These are phyloP conservation scores for Sceliomorpha sp. DNA, from an alignment of 2,888 invertebrate genomes.

Conservation along the genomic window DNA sequence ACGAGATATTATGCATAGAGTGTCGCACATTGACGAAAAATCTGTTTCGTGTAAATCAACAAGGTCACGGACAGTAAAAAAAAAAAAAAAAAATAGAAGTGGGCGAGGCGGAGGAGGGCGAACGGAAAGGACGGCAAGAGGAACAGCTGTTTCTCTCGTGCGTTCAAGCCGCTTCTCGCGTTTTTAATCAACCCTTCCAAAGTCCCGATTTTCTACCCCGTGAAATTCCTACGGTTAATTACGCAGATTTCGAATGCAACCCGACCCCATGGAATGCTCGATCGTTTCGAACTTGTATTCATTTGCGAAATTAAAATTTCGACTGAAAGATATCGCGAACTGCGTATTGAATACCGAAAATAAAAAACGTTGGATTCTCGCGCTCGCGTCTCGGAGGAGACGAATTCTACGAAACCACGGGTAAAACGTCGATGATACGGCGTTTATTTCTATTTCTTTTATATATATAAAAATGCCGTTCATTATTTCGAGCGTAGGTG, in stretches of 20 bases:
- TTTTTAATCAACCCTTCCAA: slow-evolving; percentile 61
- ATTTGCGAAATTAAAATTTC: slow-evolving; percentile 42
- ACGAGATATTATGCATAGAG: no score
- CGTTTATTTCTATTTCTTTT: not conserved
- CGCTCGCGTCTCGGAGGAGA: no score
- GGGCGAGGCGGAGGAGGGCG: no score
- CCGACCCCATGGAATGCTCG: slow-evolving; percentile 74
- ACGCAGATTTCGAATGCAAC: slow-evolving; percentile 76
- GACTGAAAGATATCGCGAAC: slow-evolving; percentile 27
- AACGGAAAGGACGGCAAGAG: no score
- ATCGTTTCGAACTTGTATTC: slow-evolving; percentile 14
- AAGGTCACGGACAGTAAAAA: slow-evolving; percentile 1
- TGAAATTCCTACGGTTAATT: slow-evolving; percentile 79
- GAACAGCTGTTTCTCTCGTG: not conserved
- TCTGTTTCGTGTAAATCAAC: not conserved
- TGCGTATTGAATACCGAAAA: not conserved
- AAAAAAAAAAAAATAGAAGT: not conserved
- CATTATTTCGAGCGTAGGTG: no score
- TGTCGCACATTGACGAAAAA: no score
- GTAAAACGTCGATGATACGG: not conserved
- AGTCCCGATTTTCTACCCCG: slow-evolving; percentile 43
- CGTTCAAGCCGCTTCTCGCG: slow-evolving; percentile 31
- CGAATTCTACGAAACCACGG: no score
- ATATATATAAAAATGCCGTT: no score
- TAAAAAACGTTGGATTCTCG: no score